Base-by-base conservation (phyloP, 2,113 vertebrate species). In the Varanus komodoensis region DNA sequence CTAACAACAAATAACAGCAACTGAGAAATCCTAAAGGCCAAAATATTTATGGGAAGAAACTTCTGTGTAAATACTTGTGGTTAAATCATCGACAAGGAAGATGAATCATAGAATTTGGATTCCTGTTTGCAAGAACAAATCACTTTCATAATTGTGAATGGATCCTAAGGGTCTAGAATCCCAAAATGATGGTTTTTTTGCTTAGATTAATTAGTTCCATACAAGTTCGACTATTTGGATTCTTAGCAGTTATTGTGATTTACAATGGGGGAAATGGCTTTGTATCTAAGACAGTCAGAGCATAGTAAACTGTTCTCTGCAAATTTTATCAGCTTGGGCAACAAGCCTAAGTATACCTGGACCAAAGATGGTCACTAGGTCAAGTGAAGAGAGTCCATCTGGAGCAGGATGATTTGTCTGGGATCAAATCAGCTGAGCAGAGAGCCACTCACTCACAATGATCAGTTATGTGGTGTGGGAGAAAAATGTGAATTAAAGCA, bases 61-160 rank as follows among this genome's bases (percentile, higher is more conserved):
- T 48, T 91, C 73, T 92, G 27, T 79, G 27, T 84, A 84, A 88
- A 84, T 91, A 90, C 64, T 93, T 88, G 2, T 84, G 61, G 21
- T 0, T 12, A 86, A 78, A 92, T 14, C 27, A 87, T 82, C 77
- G 54, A 82, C 86, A 86, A 77, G 21, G 2, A 89, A 84, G 82
- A 85, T 32, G 88, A 89, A 84, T 79, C 82, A 78, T 2, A 73
- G 17, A 32, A 44, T 34, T 34, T 89, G 27, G 79, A 27, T 64
- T 2, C 0, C 27, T 74, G 84, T 64, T 91, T 89, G 3, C 32
- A 38, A 86, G 12, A 88, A 32, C 88, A 85, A 93, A 82, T 91
- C 86, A 79, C 78, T 89, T 90, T 14, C 91, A 2, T 9, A 14
- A 71, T 80, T 54, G 7, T 71, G 0, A 84, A 17, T 67, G 8